Base-by-base conservation (phyloP, 2,888 invertebrate genomes). In the Drosophila ezoana region DNA sequence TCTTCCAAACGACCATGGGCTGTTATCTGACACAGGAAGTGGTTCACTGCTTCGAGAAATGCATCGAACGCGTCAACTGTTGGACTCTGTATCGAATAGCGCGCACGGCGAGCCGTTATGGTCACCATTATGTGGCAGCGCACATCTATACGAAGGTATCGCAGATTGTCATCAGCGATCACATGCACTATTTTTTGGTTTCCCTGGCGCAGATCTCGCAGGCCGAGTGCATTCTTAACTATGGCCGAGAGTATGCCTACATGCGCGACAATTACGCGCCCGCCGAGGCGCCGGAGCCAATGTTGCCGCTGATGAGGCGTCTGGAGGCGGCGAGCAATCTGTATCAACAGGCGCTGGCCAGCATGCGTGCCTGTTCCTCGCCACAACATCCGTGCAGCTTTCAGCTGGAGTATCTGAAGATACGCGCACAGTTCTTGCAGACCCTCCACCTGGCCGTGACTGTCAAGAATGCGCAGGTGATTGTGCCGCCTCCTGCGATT, bases 401-500 rank as follows among this genome's bases (percentile, higher is more conserved):
- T 90, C 96, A 96, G 90, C 93, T 95, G 43, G 96, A 96, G 89
- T 97, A 96, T 90, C 94, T 96, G 18, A 94, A 95, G 71, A 94
- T 97, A 40, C 94, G 98, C 0, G 95, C 95, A 0, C 95, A 95
- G 85, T 95, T 96, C 87, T 93, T 98, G 5, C 95, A 96, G 72
- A 93, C 94, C 0, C 89, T 94, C 0, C 91, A 91, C 8, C 85
- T 90, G 60, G 91, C 92, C 0, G 92, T 92, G 1, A 92, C 92
- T 0, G 93, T 93, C 0, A 90, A 93, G 73, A 91, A 93, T 14
- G 93, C 93, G 0, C 92, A 92, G 71, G 96, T 97, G 87, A 96
- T 98, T 65, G 97, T 97, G 64, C 98, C 98, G 32, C 98, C 98
- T 40, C 98, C 98, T 0, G 98, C 98, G 0, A 97, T 98, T 60